These are phyloP conservation scores for Strigamia crassipes DNA, from an alignment of 2,888 invertebrate species.

Conservation along the genomic window DNA sequence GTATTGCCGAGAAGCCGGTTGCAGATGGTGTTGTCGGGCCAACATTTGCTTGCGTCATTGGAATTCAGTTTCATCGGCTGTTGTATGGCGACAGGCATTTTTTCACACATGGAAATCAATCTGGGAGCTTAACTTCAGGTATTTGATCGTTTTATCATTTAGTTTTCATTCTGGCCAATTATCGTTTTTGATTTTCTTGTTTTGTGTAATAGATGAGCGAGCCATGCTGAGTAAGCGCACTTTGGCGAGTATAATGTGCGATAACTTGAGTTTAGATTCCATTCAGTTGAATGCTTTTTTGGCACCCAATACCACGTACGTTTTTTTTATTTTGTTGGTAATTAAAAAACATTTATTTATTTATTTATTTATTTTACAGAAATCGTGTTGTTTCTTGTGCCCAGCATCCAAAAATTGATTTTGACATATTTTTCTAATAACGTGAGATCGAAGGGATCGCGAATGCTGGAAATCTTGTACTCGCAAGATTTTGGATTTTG, in stretches of 20 bases:
- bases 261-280: conserved; percentile 8
- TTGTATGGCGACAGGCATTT: conserved; percentile 47
- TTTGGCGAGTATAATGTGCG: conserved; percentile 45
- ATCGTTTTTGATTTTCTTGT: too few relatives aligned
- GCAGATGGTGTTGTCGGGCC: conserved; percentile 55
- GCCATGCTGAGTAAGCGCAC: conserved; percentile 44
- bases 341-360: not conserved
- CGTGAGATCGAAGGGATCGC: not conserved
- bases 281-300: not conserved
- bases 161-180: too few relatives aligned
- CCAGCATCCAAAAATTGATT: conserved; percentile 12
- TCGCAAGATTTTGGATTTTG: too few relatives aligned
- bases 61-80: conserved; percentile 54
- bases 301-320: not conserved
- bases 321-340: not conserved
- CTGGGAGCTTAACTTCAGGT: conserved; percentile 45
- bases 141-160: not conserved
- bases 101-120: conserved; percentile 44
- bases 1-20: conserved; percentile 54
- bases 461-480: too few relatives aligned
- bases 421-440: not conserved
- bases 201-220: conserved; percentile 39
- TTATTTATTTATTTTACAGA: not conserved
- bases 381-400: not conserved
- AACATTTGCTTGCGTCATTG: conserved; percentile 56